Evolutionary conservation across 2,113 vertebrate genomes (phyloP), one percentile per base, ranked within the genome.

Genomic region (Hepsetus odoe): DNA sequence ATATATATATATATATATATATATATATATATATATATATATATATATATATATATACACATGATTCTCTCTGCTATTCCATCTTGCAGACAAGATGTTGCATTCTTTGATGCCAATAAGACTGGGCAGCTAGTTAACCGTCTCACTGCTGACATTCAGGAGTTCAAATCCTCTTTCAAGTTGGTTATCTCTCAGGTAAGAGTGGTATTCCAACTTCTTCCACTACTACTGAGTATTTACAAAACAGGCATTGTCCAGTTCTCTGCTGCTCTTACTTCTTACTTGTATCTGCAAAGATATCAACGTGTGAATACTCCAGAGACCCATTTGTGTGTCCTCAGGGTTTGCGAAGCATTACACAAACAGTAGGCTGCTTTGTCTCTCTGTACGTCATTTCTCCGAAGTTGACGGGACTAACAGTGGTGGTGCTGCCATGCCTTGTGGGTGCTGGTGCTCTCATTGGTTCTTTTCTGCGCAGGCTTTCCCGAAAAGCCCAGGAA

Each of bases 151-250:
- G 97, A 99, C 46, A 94, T 98, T 86, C 97, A 98, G 84, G 97
- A 98, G 82, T 98, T 99, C 84, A 99, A 99, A 74, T 98, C 97
- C 0, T 96, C 96, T 55, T 99, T 99, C 90, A 98, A 98, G 80
- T 85, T 98, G 16, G 92, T 95, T 74, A 89, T 98, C 82, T 96
- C 97, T 75, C 96, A 97, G 95, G 97, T 98, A 86, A 67, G n/a
- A 7, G 16, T 65, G 30, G 7, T 16, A 16, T 53, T 12, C 9
- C 12, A 5, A 5, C 20, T 20, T 30, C 42, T 46, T 38, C n/a
- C 22, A 33, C 6, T 40, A 9, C 14, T 30, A 28, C 2, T 58
- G 32, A 5, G n/a, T 72, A 12, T 5, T 42, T 5, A 5, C 14
- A 16, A 14, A n/a, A n/a, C n/a, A n/a, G n/a, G n/a, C n/a, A n/a